These are phyloP conservation scores for Archips crataeganus DNA, from an alignment of 2,888 invertebrate genomes.

Conservation along the genomic window DNA sequence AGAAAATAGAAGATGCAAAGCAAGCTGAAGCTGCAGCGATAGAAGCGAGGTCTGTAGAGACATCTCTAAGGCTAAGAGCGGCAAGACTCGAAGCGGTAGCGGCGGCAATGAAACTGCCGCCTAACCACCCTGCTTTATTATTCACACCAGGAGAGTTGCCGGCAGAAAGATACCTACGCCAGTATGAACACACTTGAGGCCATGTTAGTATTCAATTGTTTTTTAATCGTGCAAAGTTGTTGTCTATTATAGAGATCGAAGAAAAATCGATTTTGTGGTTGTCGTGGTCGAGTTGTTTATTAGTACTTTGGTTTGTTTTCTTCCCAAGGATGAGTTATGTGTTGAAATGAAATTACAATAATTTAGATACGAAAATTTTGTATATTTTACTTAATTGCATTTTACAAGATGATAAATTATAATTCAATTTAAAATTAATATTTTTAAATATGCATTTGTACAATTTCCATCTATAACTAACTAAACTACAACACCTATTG, in stretches of 20 bases:
- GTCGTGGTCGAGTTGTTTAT: background rate
- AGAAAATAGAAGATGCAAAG: constrained; percentile 66
- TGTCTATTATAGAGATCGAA: background rate
- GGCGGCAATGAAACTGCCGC: constrained; percentile 63
- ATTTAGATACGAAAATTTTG: constrained; percentile 79
- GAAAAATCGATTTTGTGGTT: background rate
- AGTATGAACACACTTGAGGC: constrained; percentile 53
- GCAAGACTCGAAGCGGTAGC: constrained; percentile 67
- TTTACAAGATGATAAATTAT: constrained; percentile 85
- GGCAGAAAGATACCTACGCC: constrained; percentile 62
- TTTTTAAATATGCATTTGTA: constrained; percentile 82
- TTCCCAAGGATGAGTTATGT: background rate
- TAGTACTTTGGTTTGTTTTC: background rate
- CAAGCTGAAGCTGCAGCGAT: constrained; percentile 59
- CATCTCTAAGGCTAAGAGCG: constrained; percentile 63
- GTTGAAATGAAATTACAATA: constrained; percentile 34
- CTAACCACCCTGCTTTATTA: constrained; percentile 61
- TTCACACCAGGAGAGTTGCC: constrained; percentile 60
- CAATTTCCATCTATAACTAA: constrained; percentile 83
- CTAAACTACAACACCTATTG: constrained; percentile 78
- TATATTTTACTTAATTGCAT: constrained; percentile 85
- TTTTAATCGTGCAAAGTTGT: background rate
- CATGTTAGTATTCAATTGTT: constrained; percentile 23
- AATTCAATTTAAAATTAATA: constrained; percentile 80
- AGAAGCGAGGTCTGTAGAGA: constrained; percentile 58